Percentiles rank a stretch among this genome's conserved stretches.
phyloP scores from a whole-genome alignment of 1,140 invertebrate genomes.

The Grapholita molesta region DNA sequence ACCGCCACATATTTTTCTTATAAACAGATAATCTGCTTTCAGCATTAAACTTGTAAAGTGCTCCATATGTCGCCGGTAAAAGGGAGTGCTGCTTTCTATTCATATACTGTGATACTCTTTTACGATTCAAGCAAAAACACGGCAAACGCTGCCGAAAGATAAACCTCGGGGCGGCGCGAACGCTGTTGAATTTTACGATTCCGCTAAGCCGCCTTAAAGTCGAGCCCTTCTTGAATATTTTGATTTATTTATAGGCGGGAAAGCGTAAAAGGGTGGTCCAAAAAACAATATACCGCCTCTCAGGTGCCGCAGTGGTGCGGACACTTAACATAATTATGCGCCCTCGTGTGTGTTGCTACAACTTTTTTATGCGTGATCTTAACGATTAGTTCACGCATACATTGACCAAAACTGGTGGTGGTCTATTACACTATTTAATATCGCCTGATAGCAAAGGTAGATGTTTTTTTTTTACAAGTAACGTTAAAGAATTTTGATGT shows the following conservation, averaged over 20 bases:
- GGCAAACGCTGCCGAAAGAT: slow-evolving; percentile 60
- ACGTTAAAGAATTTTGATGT: neutral
- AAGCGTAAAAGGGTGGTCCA: slow-evolving; percentile 67
- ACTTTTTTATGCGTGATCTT: slow-evolving; percentile 1
- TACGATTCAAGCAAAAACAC: slow-evolving; percentile 69
- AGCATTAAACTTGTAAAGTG: slow-evolving; percentile 55
- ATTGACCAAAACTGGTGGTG: no score
- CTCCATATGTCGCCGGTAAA: slow-evolving; percentile 59
- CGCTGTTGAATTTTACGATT: slow-evolving; percentile 77
- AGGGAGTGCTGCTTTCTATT: slow-evolving; percentile 66
- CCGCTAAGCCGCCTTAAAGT: slow-evolving; percentile 75
- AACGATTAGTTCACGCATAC: neutral
- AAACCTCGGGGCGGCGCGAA: slow-evolving; percentile 62
- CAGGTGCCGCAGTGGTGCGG: slow-evolving; percentile 39
- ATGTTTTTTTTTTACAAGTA: no score
- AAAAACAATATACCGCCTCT: slow-evolving; percentile 69
- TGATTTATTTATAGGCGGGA: slow-evolving; percentile 76
- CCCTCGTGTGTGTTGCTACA: slow-evolving; percentile 30
- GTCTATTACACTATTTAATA: no score
- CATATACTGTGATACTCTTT: slow-evolving; percentile 66
- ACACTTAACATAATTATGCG: slow-evolving; percentile 41
- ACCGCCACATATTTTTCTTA: slow-evolving; percentile 34
- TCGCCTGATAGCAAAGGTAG: no score
- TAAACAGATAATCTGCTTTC: slow-evolving; percentile 53
- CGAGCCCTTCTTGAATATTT: slow-evolving; percentile 76